Evolutionary conservation across 2,888 invertebrate species (phyloP).

Genomic region (Polymixis lichenea): DNA sequence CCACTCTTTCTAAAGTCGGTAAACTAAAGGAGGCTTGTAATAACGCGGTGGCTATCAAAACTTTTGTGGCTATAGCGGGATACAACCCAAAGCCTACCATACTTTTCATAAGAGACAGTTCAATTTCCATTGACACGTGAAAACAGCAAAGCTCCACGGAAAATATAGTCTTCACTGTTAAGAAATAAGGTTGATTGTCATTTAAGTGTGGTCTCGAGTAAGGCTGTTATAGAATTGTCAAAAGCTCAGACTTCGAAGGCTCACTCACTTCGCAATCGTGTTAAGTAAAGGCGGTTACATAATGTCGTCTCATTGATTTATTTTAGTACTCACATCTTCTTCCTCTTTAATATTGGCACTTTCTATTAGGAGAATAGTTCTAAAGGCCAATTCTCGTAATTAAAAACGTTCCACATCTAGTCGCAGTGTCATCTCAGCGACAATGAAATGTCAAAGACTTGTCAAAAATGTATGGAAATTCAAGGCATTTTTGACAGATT

Average conservation of each 20-base stretch:
- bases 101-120: fast-evolving
- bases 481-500: too few species aligned
- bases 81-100: conserved; percentile 19
- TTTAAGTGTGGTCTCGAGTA: conserved; percentile 19
- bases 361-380: not conserved
- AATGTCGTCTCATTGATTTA: conserved; percentile 42
- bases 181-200: conserved; percentile 25
- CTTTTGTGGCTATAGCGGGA: conserved; percentile 21
- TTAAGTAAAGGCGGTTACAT: conserved; percentile 67
- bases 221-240: conserved; percentile 52
- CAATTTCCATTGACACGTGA: not conserved
- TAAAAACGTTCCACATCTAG: too few species aligned
- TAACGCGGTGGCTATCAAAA: conserved; percentile 57
- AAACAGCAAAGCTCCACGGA: fast-evolving
- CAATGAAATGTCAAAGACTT: too few species aligned
- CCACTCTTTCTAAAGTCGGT: conserved; percentile 55
- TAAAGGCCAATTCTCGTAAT: too few species aligned
- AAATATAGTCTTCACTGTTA: fast-evolving
- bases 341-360: not conserved
- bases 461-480: too few species aligned
- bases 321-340: not conserved
- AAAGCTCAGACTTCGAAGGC: conserved; percentile 75
- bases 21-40: conserved; percentile 57
- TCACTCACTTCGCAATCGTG: conserved; percentile 75
- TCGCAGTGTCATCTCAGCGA: too few species aligned